Percentiles rank a stretch among this genome's conserved stretches.
phyloP scores from a whole-genome alignment of 2,888 invertebrate species.

The Ornithoptera priamus region DNA sequence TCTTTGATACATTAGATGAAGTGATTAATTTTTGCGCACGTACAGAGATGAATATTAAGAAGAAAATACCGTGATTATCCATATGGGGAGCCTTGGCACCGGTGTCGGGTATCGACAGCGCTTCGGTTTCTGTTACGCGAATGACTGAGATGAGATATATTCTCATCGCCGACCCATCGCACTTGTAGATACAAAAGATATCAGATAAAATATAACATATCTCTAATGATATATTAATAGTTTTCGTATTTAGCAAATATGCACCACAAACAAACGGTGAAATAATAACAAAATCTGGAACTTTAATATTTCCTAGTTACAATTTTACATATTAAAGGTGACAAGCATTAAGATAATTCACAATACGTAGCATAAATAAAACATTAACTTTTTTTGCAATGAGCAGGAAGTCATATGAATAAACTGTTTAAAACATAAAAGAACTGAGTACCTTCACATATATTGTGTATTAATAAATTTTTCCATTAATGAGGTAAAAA shows the following conservation, averaged over 20 bases:
- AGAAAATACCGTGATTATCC: constrained; percentile 62
- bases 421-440: background rate
- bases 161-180: constrained; percentile 47
- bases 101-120: constrained; percentile 55
- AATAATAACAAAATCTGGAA: too few species aligned
- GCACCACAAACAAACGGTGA: too few species aligned
- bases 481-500: background rate
- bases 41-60: constrained; percentile 1
- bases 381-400: background rate
- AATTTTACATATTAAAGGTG: background rate
- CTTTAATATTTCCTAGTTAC: background rate
- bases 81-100: constrained; percentile 71
- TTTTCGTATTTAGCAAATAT: background rate
- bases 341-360: too few species aligned
- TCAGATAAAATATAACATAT: background rate
- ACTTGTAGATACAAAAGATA: background rate
- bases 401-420: background rate
- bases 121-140: constrained; percentile 62
- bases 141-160: constrained; percentile 50
- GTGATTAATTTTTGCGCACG: constrained; percentile 7
- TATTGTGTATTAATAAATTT: background rate
- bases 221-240: background rate
- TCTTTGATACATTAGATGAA: background rate
- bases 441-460: too few species aligned
- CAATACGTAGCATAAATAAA: too few species aligned